These are phyloP conservation scores for Trochalopteron elliotii DNA, from an alignment of 2,113 vertebrate genomes.

Conservation along the genomic window DNA sequence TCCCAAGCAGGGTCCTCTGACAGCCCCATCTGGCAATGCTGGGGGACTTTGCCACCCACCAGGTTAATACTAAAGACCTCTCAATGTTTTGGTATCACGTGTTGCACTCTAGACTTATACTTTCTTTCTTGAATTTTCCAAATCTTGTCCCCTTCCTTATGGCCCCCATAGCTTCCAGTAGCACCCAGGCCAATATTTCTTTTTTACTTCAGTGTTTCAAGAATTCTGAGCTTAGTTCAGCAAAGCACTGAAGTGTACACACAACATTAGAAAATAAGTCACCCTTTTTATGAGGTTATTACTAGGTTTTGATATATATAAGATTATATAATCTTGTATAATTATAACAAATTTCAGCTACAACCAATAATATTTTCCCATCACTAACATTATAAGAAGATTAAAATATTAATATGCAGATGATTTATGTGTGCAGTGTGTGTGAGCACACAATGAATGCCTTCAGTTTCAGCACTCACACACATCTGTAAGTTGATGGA, in stretches of 20 bases:
- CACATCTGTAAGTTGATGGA: rapidly evolving
- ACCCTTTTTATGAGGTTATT: not conserved
- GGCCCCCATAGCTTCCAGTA: not conserved
- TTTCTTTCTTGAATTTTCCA: not conserved
- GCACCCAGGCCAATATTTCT: not conserved
- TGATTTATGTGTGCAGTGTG: not conserved
- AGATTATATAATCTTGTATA: not conserved
- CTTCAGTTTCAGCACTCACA: not conserved
- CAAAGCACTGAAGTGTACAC: not conserved
- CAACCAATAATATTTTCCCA: not conserved
- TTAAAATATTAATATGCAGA: no score
- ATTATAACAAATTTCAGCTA: not conserved
- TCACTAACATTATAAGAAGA: not conserved
- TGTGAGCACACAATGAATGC: not conserved
- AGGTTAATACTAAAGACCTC: not conserved
- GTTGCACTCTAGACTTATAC: not conserved
- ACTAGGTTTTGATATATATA: not conserved
- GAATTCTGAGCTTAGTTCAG: not conserved
- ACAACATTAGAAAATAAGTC: not conserved
- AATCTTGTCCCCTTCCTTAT: not conserved
- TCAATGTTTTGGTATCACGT: not conserved
- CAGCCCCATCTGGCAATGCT: not conserved
- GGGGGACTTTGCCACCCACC: rapidly evolving
- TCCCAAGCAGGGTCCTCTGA: not conserved
- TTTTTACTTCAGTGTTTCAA: not conserved